These are phyloP conservation scores for Antechinus flavipes DNA, from an alignment of 2,113 vertebrate species.

Conservation along the genomic window DNA sequence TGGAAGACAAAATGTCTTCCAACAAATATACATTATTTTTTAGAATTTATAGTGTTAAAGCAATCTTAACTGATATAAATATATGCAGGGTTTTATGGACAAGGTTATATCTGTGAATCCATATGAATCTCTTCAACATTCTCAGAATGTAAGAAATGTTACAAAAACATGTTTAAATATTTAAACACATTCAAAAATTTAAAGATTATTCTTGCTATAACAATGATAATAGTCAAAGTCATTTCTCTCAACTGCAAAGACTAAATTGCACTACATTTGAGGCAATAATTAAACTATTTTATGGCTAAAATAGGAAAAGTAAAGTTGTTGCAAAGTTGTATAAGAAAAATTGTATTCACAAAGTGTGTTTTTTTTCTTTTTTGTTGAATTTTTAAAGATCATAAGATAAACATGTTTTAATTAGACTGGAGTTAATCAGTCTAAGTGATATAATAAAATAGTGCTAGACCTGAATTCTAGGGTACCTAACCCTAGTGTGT, in stretches of 20 bases:
- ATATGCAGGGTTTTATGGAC: neutral
- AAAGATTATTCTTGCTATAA: neutral
- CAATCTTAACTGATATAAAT: neutral
- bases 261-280: neutral
- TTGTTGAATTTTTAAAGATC: neutral
- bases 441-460: neutral
- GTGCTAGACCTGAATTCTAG: neutral
- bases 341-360: no score
- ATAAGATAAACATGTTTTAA: neutral
- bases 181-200: neutral
- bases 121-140: neutral
- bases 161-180: neutral
- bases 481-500: no score
- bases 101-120: neutral
- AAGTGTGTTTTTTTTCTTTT: neutral
- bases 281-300: neutral
- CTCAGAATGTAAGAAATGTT: neutral
- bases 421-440: neutral
- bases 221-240: neutral
- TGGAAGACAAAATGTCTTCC: slow-evolving; percentile 29
- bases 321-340: no score
- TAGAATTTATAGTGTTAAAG: neutral
- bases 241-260: neutral
- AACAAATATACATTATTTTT: neutral
- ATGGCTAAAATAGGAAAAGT: neutral